Evolutionary conservation across 2,888 invertebrate species (phyloP), one percentile per base, ranked within the genome.

Genomic region (Chouioia cunea): DNA sequence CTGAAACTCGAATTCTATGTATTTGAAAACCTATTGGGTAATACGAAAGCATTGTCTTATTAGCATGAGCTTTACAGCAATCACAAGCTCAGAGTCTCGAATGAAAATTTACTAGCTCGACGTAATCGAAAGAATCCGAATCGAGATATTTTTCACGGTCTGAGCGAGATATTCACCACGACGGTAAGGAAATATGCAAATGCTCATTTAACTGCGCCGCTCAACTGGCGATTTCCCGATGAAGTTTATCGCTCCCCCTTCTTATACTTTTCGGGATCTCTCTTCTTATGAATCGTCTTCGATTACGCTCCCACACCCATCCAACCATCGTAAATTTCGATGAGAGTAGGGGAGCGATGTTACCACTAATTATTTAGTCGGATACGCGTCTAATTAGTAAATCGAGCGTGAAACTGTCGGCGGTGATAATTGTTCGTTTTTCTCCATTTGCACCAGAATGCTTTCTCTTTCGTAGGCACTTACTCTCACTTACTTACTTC

Each of bases 121-220:
- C 12, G 6, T 36, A 36, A 36, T 36, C 36, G 36, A 36, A 12
- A 36, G 36, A 36, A 36, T 36, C 10, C 12, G 36, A 36, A 36
- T 36, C 36, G 36, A 6, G 36, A 1, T 10, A 36, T 36, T 36
- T 36, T 36, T 36, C 36, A 4, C 36, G 10, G 2, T 6, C 36
- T 36, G 36, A 36, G 10, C 36, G 36, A 27, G 27, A 36, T 27
- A 23, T 16, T 52, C 22, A 6, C 36, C 36, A 1, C 56, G 12
- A 12, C 10, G 12, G 36, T 56, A 16, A 16, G 56, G 20, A 58
- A 58, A 54, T 58, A 65, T 65, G 65, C 58, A 65, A 58, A 65
- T 64, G 64, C 46, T 64, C 54, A 27, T 58, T 58, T 52, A 58
- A 52, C 14, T 58, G 36, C 18, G 16, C 6, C 48, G 12, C 47